These are phyloP conservation scores for Phylloscopus trochiloides DNA, from an alignment of 2,113 vertebrate species.

Conservation along the genomic window DNA sequence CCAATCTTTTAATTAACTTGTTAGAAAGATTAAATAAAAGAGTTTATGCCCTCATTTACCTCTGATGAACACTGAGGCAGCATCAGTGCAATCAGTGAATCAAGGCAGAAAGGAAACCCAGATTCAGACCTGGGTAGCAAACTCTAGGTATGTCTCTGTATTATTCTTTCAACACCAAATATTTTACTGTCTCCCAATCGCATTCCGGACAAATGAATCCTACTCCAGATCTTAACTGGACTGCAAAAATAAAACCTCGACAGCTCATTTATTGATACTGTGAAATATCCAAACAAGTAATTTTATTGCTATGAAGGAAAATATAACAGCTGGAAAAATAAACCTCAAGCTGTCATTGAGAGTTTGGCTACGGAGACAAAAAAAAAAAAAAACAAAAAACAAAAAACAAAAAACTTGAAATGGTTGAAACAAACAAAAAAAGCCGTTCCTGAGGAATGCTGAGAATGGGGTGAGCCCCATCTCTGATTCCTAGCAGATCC, in stretches of 20 bases:
- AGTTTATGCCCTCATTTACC: background rate
- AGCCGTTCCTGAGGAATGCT: background rate
- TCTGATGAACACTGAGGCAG: background rate
- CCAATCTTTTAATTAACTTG: background rate
- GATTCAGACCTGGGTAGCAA: background rate
- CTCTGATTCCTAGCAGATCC: background rate
- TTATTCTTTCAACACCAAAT: conserved; percentile 16
- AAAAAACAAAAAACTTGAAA: background rate
- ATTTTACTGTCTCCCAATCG: background rate
- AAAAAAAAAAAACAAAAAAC: background rate
- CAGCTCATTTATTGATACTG: conserved; percentile 50
- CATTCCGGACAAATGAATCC: background rate
- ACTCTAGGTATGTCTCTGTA: background rate
- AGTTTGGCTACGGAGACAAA: conserved; percentile 4
- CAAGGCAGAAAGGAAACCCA: background rate
- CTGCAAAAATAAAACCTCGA: conserved; percentile 42
- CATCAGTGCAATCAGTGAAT: background rate
- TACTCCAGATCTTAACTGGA: conserved; percentile 3
- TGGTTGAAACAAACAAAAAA: conserved; percentile 1
- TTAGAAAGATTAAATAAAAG: background rate
- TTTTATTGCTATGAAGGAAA: conserved; percentile 55
- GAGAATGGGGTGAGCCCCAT: background rate
- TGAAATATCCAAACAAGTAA: conserved; percentile 52
- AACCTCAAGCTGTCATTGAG: conserved; percentile 21
- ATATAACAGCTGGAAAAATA: conserved; percentile 64